Evolutionary conservation across 2,113 vertebrate species (phyloP), one percentile per base, ranked within the genome.

Genomic region (Cisticola juncidis): DNA sequence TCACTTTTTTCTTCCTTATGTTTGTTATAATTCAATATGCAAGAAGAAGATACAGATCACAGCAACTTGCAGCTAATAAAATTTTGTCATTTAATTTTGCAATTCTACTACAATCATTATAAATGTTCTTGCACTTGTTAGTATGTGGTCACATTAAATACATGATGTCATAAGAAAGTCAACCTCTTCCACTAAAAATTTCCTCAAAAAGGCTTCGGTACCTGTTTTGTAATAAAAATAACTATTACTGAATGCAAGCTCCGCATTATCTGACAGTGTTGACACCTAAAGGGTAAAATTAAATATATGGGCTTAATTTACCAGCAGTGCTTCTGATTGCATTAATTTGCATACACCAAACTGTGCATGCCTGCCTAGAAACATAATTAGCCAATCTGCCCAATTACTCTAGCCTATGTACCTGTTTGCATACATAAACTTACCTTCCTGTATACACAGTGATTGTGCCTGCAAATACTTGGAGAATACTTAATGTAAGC

Each of bases 371-470:
- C 88, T 50, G 81, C n/a, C 69, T 91, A 58, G 85, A 77, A 91
- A 78, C 38, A 51, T 90, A 95, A 96, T 96, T 93, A 96, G 79
- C 15, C 82, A 94, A 94, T 95, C 81, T 88, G 72, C 56, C 44
- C 90, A 96, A 93, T 96, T 96, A 95, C 50, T 69, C 42, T 33
- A 92, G 72, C 64, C 92, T 96, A 73, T 44, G 88, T 94, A 90
- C 90, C 92, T 96, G 90, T 96, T 97, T 92, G 94, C 95, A 96
- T 94, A 96, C 95, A 97, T 70, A 92, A 96, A 80, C 74, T 58
- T 80, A 66, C 70, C 58, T 86, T 95, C 80, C 74, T 74, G 79
- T 73, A 77, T 77, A 93, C 90, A 96, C 79, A 91, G 45, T 62
- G 81, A 96, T 95, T 24, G 6, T 70, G 69, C 60, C 73, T 87